Percentiles rank a stretch among this genome's conserved stretches.
Conservation (phyloP, 2,797 vertebrate species). For the Diceros bicornis region DNA sequence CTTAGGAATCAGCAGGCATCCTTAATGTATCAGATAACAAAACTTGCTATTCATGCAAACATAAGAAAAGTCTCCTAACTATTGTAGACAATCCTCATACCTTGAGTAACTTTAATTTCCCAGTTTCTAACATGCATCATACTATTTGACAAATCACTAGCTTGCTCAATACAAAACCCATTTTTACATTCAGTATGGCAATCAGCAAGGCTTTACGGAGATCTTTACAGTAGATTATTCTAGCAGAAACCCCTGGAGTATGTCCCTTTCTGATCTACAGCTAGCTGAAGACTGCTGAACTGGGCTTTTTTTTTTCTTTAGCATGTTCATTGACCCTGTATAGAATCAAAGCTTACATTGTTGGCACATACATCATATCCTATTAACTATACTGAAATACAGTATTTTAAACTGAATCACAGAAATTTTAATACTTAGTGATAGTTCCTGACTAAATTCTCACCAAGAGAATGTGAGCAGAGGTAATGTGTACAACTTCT, state of each 20-base stretch:
- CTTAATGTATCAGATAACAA: not conserved
- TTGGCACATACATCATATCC: not conserved
- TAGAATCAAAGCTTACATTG: not conserved
- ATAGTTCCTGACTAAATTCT: not conserved
- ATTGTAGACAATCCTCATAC: not conserved
- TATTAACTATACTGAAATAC: not conserved
- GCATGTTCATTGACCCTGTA: not conserved
- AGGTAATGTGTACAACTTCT: not conserved
- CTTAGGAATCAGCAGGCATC: not conserved
- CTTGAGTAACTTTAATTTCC: not conserved
- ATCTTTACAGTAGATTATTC: not conserved
- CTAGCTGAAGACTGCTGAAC: not conserved
- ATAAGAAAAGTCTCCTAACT: not conserved
- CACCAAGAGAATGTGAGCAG: not conserved
- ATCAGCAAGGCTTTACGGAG: not conserved
- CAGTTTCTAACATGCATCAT: not conserved
- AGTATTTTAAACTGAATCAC: not conserved
- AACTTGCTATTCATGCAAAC: not conserved
- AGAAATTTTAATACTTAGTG: not conserved
- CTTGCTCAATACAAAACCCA: not conserved
- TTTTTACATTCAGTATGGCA: not conserved
- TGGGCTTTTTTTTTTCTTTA: not conserved
- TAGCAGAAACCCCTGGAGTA: not conserved
- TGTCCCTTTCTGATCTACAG: not conserved
- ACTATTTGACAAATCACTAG: not conserved